These are phyloP conservation scores for Cylindroiulus punctatus DNA, from an alignment of 2,888 invertebrate genomes.

Conservation along the genomic window DNA sequence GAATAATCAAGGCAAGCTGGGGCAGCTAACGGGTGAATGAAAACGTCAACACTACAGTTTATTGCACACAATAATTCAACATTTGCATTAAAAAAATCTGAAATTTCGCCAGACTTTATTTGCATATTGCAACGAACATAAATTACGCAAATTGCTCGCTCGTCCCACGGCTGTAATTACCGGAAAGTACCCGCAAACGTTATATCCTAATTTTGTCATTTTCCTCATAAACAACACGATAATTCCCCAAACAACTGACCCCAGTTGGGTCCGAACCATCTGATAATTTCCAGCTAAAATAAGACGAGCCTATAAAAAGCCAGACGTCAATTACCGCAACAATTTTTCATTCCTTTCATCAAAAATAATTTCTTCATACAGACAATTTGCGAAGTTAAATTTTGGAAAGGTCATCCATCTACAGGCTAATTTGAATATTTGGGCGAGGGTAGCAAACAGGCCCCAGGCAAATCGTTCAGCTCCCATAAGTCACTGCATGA, in stretches of 20 bases:
- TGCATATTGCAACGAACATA: too few relatives aligned
- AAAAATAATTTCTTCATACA: constrained; percentile 32
- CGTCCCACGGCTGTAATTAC: too few relatives aligned
- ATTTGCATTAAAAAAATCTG: too few relatives aligned
- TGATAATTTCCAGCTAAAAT: not conserved
- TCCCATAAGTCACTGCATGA: constrained; percentile 25
- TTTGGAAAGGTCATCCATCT: constrained; percentile 32
- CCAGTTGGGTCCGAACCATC: not conserved
- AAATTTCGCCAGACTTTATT: too few relatives aligned
- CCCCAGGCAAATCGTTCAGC: not conserved
- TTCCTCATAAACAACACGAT: not conserved
- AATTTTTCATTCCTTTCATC: constrained; percentile 32
- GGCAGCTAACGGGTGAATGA: too few relatives aligned
- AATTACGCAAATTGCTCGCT: too few relatives aligned
- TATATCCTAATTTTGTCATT: not conserved
- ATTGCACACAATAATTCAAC: too few relatives aligned
- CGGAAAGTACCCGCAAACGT: too few relatives aligned
- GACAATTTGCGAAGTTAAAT: constrained; percentile 20
- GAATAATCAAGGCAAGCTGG: too few relatives aligned
- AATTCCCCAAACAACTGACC: not conserved
- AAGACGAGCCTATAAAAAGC: constrained; percentile 8
- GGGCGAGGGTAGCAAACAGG: not conserved
- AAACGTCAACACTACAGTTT: too few relatives aligned
- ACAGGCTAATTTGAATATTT: constrained; percentile 22
- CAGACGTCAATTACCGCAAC: not conserved